These are phyloP conservation scores for Antitype chi DNA, from an alignment of 2,888 invertebrate genomes.

Conservation along the genomic window DNA sequence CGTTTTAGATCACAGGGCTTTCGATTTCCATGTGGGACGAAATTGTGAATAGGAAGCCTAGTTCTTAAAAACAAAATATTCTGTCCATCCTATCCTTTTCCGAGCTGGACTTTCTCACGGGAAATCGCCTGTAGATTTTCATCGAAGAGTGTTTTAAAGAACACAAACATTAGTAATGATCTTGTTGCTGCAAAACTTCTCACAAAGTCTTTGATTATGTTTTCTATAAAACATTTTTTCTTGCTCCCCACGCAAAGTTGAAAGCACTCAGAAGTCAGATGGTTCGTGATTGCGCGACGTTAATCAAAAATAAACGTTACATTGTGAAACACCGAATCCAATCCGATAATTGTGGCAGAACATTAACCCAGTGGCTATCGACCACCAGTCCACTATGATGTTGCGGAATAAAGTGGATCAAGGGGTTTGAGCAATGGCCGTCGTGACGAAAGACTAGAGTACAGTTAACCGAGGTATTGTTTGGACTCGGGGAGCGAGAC, in stretches of 20 bases:
- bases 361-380: slow-evolving; percentile 71
- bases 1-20: slow-evolving; percentile 34
- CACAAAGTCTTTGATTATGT: slow-evolving; percentile 3
- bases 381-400: slow-evolving; percentile 66
- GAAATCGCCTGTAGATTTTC: slow-evolving; percentile 42
- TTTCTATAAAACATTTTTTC: slow-evolving; percentile 17
- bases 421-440: slow-evolving; percentile 70
- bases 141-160: slow-evolving; percentile 35
- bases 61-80: slow-evolving; percentile 28
- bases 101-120: slow-evolving; percentile 41
- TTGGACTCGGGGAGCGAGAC: slow-evolving; percentile 72
- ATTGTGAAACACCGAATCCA: slow-evolving; percentile 73
- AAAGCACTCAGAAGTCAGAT: slow-evolving; percentile 52
- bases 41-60: slow-evolving; percentile 30
- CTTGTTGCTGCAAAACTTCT: slow-evolving; percentile 4
- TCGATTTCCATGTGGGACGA: slow-evolving; percentile 45
- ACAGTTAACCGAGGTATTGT: slow-evolving; percentile 80
- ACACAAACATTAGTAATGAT: slow-evolving; percentile 37
- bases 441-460: slow-evolving; percentile 75
- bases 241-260: slow-evolving; percentile 15
- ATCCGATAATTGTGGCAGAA: slow-evolving; percentile 71
- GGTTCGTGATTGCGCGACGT: slow-evolving; percentile 67
- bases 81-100: slow-evolving; percentile 18
- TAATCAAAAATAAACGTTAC: slow-evolving; percentile 65
- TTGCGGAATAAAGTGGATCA: slow-evolving; percentile 69